A percentile compares a stretch with the other conserved stretches of the same genome.
These are phyloP conservation scores for Anas flavirostris DNA, from an alignment of 2,797 vertebrate genomes.

Conservation along the genomic window DNA sequence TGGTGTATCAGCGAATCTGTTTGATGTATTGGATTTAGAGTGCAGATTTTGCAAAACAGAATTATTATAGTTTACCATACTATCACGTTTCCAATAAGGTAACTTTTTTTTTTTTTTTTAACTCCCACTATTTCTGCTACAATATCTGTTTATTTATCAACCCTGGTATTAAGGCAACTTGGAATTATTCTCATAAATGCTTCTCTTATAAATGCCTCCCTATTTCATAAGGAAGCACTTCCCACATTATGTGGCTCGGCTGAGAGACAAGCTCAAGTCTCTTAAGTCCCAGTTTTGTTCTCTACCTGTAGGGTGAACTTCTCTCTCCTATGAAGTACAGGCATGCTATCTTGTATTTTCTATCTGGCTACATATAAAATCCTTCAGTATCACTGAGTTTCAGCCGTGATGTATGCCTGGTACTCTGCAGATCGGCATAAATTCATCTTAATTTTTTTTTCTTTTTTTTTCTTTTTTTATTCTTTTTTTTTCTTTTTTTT, in stretches of 20 bases:
- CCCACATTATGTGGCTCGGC: accelerated
- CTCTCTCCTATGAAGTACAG: neutral
- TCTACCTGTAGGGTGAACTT: neutral
- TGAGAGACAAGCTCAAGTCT: neutral
- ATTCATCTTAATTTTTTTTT: neutral
- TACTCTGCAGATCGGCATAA: neutral
- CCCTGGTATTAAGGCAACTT: neutral
- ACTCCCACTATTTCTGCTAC: neutral
- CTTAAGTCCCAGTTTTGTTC: neutral
- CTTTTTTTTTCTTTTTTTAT: too few relatives aligned
- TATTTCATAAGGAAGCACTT: neutral
- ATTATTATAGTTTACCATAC: neutral
- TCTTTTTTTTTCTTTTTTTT: neutral
- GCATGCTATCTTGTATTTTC: neutral
- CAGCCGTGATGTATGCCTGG: neutral
- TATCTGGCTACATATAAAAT: neutral
- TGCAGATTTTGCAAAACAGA: neutral
- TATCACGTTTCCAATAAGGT: neutral
- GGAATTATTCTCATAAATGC: neutral
- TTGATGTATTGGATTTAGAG: neutral
- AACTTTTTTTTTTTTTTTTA: neutral
- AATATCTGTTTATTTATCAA: neutral
- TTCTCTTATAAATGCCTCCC: neutral
- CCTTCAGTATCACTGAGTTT: neutral
- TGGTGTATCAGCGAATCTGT: neutral